Base-by-base conservation (phyloP, 2,797 vertebrate species). In the Peromyscus attwateri region DNA sequence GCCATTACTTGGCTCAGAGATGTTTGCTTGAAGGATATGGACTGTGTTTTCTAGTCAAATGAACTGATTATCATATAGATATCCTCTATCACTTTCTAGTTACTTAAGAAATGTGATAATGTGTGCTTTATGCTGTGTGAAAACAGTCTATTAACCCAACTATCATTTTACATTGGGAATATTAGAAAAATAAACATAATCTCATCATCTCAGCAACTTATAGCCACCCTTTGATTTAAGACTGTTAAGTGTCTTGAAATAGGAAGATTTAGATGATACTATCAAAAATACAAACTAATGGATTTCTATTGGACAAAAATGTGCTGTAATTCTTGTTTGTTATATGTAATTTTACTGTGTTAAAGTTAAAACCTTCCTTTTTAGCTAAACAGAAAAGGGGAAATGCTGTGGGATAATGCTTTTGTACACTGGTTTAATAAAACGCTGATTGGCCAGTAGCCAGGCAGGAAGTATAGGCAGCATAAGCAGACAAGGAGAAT, bases 101-200 rank as follows among this genome's bases (percentile, higher is more conserved):
- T 91, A 89, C 76, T 93, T 64, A 82, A 43, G 29, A 95, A 92
- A 83, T n/a, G 25, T 23, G 37, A 80, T 82, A 71, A 71, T 76
- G 29, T 95, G 19, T 96, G 84, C 3, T 88, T 92, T 87, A 79
- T 71, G 37, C 2, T 25, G 1, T 46, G 60, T 14, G 13, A 25
- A 87, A 5, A 3, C 46, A 87, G 46, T 57, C 76, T 90, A 95
- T 90, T 81, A 96, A 89, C 40, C 27, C 34, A 81, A 71, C 27
- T 94, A 57, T 71, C 85, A 83, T 88, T 93, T 90, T 89, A 80
- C 79, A 92, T 89, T 81, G 81, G 68, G 75, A 92, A 85, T 57
- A 92, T 94, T 88, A 89, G 62, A 92, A 96, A 94, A 92, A 87
- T 52, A 88, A 82, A 73, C 43, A 88, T 25, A 75, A 89, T 85